These are phyloP conservation scores for Oopsacas minuta DNA, from an alignment of 37 sponge, comb jelly and placozoan genomes.

Conservation along the genomic window DNA sequence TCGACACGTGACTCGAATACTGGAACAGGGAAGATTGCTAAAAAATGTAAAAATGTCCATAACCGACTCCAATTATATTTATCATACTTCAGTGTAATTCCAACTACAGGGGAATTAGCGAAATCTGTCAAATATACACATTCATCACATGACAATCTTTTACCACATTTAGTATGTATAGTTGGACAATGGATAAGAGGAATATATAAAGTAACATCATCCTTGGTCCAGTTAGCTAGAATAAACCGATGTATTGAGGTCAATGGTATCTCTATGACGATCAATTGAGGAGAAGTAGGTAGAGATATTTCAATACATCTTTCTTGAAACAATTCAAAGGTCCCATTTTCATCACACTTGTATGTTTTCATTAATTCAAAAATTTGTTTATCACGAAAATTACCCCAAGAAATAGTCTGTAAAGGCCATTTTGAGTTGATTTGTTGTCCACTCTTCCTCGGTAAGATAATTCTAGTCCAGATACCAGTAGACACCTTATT, in stretches of 20 bases:
- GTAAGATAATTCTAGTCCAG: not conserved
- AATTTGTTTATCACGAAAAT: not conserved
- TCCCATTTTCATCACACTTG: not conserved
- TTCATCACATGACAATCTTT: not conserved
- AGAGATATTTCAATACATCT: not conserved
- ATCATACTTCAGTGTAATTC: not conserved
- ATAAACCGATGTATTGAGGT: slow-evolving; percentile 8
- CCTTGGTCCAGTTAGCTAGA: not conserved
- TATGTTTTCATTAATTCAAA: not conserved
- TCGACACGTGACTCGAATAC: not conserved
- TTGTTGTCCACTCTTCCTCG: not conserved
- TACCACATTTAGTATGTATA: not conserved
- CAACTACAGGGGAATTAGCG: not conserved
- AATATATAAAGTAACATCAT: not conserved
- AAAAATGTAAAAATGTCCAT: not conserved
- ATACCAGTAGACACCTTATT: not conserved
- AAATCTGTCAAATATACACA: not conserved
- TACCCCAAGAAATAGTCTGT: not conserved
- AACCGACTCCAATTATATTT: slow-evolving; percentile 10
- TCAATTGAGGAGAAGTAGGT: not conserved
- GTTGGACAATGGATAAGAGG: not conserved
- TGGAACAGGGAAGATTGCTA: not conserved
- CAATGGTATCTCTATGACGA: not conserved
- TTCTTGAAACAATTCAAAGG: not conserved
- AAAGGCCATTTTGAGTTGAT: not conserved